Evolutionary conservation across 30 jellyfish, hydroid and myxozoan species (phyloP).

Genomic region (Sanderia malayensis): DNA sequence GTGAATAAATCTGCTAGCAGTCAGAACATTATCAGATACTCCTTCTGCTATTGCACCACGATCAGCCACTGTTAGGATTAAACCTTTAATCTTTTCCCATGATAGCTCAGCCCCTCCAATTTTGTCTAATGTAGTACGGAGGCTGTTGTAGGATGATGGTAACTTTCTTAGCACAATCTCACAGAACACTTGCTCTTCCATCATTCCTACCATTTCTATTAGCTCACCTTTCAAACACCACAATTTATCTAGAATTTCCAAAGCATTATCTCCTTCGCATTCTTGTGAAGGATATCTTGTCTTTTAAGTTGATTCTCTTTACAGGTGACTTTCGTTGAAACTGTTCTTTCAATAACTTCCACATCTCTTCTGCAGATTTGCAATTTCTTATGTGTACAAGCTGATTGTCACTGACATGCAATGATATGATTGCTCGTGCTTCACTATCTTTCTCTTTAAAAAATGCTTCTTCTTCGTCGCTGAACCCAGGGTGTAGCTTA

Average conservation of each 20-base stretch:
- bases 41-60: constrained; percentile 28
- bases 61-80: constrained; percentile 43
- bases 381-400: constrained; percentile 21
- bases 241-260: constrained; percentile 23
- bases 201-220: constrained; percentile 28
- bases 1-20: no score
- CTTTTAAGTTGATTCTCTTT: constrained; percentile 33
- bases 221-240: constrained; percentile 23
- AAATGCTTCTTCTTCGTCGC: constrained; percentile 4
- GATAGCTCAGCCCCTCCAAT: constrained; percentile 37
- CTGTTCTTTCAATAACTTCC: constrained; percentile 10
- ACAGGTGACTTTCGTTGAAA: constrained; percentile 36
- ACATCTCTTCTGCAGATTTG: constrained; percentile 34
- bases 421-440: constrained; percentile 38
- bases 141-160: constrained; percentile 37
- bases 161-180: constrained; percentile 40
- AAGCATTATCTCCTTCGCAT: constrained; percentile 41
- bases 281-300: constrained; percentile 18
- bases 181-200: constrained; percentile 34
- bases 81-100: constrained; percentile 52
- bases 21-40: constrained; percentile 34
- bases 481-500: constrained; percentile 8
- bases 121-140: constrained; percentile 37
- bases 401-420: constrained; percentile 48
- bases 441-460: constrained; percentile 30